These are phyloP conservation scores for Pterocles burchelli DNA, from an alignment of 2,113 vertebrate species.

Conservation along the genomic window DNA sequence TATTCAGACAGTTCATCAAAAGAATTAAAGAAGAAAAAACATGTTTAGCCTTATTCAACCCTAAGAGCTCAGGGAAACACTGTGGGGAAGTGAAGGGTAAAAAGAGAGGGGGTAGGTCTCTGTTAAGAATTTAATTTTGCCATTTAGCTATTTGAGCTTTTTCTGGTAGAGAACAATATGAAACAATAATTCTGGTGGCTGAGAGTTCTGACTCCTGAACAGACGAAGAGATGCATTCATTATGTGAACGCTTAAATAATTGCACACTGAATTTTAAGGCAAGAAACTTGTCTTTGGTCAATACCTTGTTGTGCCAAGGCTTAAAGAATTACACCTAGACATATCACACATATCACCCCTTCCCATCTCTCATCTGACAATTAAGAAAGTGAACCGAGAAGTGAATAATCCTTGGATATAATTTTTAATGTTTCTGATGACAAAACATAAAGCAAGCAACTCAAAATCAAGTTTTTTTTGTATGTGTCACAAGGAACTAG, in stretches of 20 bases:
- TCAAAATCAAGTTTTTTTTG: background rate
- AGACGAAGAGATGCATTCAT: background rate
- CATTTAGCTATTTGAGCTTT: background rate
- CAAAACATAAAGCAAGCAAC: background rate
- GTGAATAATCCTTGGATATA: background rate
- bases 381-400: background rate
- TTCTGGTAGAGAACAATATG: background rate
- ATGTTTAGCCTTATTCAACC: background rate
- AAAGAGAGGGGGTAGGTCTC: background rate
- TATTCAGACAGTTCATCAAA: background rate
- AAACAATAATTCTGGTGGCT: background rate
- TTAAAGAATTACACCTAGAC: background rate
- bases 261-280: background rate
- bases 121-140: background rate
- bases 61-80: background rate
- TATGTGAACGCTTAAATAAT: background rate
- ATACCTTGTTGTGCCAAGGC: background rate
- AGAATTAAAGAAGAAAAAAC: background rate
- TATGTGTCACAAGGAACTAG: background rate
- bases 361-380: background rate
- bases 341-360: accelerated
- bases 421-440: background rate
- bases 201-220: background rate
- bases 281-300: background rate
- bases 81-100: background rate